These are phyloP conservation scores for Tragelaphus strepsiceros DNA, from an alignment of 2,113 vertebrate genomes.

Conservation along the genomic window DNA sequence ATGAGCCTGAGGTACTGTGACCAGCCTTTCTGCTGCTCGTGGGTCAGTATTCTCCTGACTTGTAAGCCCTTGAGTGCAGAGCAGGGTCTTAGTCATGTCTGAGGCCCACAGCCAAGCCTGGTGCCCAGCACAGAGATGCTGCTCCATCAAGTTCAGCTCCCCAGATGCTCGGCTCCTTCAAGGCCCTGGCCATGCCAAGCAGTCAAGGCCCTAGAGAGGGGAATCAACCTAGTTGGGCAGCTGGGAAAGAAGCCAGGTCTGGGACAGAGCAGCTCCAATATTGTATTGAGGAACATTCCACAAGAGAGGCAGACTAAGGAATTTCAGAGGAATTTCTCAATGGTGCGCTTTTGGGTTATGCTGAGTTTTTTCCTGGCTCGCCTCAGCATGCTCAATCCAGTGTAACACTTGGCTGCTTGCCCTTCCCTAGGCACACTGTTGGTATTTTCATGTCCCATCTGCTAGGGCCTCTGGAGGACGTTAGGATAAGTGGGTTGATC, in stretches of 20 bases:
- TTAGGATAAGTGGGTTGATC: slow-evolving; percentile 62
- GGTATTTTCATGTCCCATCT: slow-evolving; percentile 67
- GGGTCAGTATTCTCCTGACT: neutral
- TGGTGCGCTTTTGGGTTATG: neutral
- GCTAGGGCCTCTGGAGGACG: slow-evolving; percentile 61
- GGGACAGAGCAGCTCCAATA: neutral
- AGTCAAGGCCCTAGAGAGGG: neutral
- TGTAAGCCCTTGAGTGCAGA: neutral
- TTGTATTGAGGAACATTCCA: neutral
- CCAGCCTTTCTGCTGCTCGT: neutral
- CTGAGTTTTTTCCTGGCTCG: neutral
- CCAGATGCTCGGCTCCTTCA: neutral
- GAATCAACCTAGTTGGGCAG: neutral
- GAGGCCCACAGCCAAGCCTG: neutral
- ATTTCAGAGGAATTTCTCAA: slow-evolving; percentile 51
- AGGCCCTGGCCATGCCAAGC: neutral
- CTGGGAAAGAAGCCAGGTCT: slow-evolving; percentile 12
- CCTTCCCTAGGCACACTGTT: slow-evolving; percentile 51
- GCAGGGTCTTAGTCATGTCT: neutral
- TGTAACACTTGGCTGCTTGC: slow-evolving; percentile 55
- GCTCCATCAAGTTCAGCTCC: neutral
- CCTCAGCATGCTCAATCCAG: neutral
- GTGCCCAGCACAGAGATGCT: neutral
- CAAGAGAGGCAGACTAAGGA: neutral
- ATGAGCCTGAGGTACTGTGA: neutral